These are phyloP conservation scores for Choristoneura rosaceana DNA, from an alignment of 2,888 invertebrate species.

Conservation along the genomic window DNA sequence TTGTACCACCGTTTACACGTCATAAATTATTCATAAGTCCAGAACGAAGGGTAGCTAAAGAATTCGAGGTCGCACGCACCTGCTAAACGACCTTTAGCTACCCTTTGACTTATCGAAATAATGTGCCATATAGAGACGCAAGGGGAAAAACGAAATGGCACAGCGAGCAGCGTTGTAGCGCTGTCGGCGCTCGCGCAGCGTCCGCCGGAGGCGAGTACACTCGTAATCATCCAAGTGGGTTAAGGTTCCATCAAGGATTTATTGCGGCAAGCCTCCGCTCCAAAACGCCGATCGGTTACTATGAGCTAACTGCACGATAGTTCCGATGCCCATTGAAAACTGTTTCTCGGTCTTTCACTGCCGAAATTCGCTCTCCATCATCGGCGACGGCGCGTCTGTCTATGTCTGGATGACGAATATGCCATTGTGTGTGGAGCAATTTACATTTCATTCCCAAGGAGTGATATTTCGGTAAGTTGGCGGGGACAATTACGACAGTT, in stretches of 20 bases:
- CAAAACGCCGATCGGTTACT: constrained; percentile 81
- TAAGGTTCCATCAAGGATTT: constrained; percentile 85
- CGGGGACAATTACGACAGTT: constrained; percentile 59
- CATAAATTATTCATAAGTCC: constrained; percentile 65
- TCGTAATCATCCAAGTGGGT: constrained; percentile 85
- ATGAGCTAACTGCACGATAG: constrained; percentile 80
- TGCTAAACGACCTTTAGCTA: constrained; percentile 53
- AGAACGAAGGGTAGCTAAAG: constrained; percentile 61
- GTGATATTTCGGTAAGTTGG: constrained; percentile 68
- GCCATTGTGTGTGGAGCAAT: constrained; percentile 51
- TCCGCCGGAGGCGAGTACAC: constrained; percentile 66
- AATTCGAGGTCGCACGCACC: constrained; percentile 58
- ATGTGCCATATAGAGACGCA: constrained; percentile 41
- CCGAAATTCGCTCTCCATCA: constrained; percentile 57
- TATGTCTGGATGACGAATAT: constrained; percentile 58
- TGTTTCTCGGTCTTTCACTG: constrained; percentile 65
- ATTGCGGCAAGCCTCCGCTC: constrained; percentile 85
- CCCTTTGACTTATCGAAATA: constrained; percentile 45
- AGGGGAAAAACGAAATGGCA: constrained; percentile 53
- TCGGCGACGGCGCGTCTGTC: constrained; percentile 69
- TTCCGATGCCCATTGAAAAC: constrained; percentile 78
- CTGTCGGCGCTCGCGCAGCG: constrained; percentile 62
- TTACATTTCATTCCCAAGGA: constrained; percentile 49
- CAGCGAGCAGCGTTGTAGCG: constrained; percentile 64
- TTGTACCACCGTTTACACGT: constrained; percentile 44